Evolutionary conservation across 2,888 invertebrate species (phyloP), one percentile per base, ranked within the genome.

Genomic region (Pyralis farinalis): DNA sequence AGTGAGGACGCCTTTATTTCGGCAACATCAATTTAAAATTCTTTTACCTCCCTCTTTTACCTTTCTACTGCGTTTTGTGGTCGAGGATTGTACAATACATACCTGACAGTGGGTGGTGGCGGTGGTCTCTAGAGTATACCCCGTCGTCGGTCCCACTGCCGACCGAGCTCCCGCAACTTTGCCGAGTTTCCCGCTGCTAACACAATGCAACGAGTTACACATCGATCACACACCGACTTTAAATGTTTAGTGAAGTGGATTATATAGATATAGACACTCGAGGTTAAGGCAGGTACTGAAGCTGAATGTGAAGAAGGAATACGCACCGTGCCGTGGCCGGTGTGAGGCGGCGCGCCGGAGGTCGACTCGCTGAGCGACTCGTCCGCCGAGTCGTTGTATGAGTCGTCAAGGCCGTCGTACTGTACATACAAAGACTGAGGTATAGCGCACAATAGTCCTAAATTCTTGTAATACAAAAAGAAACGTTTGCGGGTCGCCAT

Each of bases 331-430:
- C 59, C 55, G 35, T 69, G 67, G 20, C 75, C 70, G 22, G 73
- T 63, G 51, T 82, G 81, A 8, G 83, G 71, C 6, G 84, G 87
- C 34, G 91, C 91, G 37, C 91, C 84, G 31, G 91, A 90, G 16
- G 91, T 91, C 10, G 90, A 91, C 68, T 91, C 91, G 51, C 90
- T 90, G 42, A 89, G 77, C 25, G 90, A 91, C 62, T 91, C 91
- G 50, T 90, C 90, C 1, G 88, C 89, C 0, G 90, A 89, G 58
- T 90, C 89, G 52, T 89, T 92, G 66, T 93, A 94, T 46, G 94
- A 94, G 67, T 94, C 94, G 65, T 94, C 94, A 49, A 95, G 85
- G 22, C 94, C 94, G 61, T 94, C 94, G 71, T 95, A 95, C 90
- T 94, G 85, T 42, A 71, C 68, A 53, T n/a, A n/a, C n/a, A n/a